Base-by-base conservation (phyloP, 2,797 vertebrate species). In the Pipistrellus pipistrellus region DNA sequence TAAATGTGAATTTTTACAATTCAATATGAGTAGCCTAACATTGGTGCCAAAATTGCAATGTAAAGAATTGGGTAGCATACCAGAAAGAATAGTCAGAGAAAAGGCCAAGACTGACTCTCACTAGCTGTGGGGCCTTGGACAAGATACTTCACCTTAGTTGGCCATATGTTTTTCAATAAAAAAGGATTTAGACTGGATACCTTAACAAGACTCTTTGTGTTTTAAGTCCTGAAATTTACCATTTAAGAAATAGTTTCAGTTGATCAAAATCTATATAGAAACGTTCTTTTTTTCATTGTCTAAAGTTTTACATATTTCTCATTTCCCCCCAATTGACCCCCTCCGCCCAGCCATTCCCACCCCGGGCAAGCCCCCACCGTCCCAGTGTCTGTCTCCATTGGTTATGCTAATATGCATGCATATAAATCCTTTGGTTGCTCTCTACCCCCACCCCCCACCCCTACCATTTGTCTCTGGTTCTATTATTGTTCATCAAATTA, bases 11-110 rank as follows among this genome's bases (percentile, higher is more conserved):
- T n/a, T 18, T 71, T 90, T 85, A 13, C 3, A 93, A 71, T 85
- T 87, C n/a, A 95, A 25, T 44, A 35, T n/a, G 86, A 85, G 8
- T 77, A 66, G 18, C 2, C 30, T 87, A 93, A 91, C 46, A 68
- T 38, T 89, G 14, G 46, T 81, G 69, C 62, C 8, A 86, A 83
- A 94, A 91, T 68, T 84, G 57, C 95, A 95, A 78, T 44, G 20
- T 51, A 87, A 41, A 13, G 3, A 41, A 69, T 17, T 85, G 48
- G 4, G 6, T 93, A 27, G 25, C 75, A 90, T 90, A 25, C 23
- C 27, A 66, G 51, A 76, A 89, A 93, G 35, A 95, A 64, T n/a
- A 88, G 35, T 35, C 35, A 35, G 35, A 35, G 35, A 35, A 35
- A 35, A 1, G 87, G 73, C 6, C 32, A 93, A 57, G 9, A 81